Percentiles rank a stretch among this genome's conserved stretches.
Conservation (phyloP, 2,113 vertebrate species). For the Noturus placidus region DNA sequence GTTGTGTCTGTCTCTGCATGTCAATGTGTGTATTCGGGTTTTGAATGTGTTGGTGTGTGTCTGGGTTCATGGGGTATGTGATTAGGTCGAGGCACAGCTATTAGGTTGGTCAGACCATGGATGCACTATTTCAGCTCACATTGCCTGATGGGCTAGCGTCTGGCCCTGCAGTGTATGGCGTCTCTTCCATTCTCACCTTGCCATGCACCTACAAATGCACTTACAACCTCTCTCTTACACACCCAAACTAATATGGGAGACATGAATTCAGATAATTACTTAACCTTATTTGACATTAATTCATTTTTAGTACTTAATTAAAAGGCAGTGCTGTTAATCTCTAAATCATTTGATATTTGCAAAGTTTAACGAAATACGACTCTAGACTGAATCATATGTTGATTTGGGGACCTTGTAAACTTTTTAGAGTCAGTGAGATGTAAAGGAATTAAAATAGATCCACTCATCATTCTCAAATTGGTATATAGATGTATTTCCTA, state of each 20-base stretch:
- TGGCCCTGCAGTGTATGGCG: constrained; percentile 19
- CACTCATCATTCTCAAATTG: neutral
- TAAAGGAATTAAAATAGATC: neutral
- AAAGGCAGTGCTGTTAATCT: neutral
- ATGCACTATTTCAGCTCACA: neutral
- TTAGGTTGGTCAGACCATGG: constrained; percentile 29
- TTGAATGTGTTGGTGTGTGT: constrained; percentile 21
- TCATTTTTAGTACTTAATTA: neutral
- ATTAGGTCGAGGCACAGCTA: constrained; percentile 27
- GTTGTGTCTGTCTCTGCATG: constrained; percentile 30
- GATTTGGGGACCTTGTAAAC: neutral
- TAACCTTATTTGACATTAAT: constrained; percentile 20
- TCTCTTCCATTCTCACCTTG: constrained; percentile 36
- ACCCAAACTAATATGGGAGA: neutral
- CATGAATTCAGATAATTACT: constrained; percentile 26
- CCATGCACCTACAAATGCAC: constrained; percentile 41
- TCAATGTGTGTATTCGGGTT: constrained; percentile 7
- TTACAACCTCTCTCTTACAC: constrained; percentile 1
- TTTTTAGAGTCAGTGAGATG: neutral
- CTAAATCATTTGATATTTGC: neutral
- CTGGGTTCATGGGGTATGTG: neutral
- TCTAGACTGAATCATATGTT: neutral
- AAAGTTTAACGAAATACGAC: neutral
- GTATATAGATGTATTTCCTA: neutral
- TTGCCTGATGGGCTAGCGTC: constrained; percentile 46